Evolutionary conservation across 2,888 invertebrate genomes (phyloP).

Genomic region (Pandemis corylana): DNA sequence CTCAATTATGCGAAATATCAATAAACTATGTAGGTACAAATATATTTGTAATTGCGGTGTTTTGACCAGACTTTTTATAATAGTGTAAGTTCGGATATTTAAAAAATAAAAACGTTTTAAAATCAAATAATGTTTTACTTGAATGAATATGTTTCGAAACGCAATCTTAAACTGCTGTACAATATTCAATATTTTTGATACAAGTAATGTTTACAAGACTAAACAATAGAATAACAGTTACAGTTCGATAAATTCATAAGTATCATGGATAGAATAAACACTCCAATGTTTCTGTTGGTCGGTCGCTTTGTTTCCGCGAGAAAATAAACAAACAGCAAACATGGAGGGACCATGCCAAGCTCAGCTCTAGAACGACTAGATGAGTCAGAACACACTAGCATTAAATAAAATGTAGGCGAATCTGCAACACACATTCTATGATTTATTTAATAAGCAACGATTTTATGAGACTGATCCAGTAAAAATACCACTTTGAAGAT

Average conservation of each 20-base stretch:
- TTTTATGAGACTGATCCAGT: too few species aligned
- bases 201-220: background rate
- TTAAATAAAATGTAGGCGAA: too few species aligned
- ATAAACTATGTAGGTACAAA: background rate
- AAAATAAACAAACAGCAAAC: constrained; percentile 1
- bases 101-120: background rate
- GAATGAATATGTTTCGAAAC: background rate
- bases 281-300: background rate
- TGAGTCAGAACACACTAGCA: background rate
- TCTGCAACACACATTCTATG: too few species aligned
- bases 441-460: too few species aligned
- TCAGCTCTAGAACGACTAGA: background rate
- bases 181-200: background rate
- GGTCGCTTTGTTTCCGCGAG: background rate
- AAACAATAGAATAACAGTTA: too few species aligned
- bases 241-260: background rate
- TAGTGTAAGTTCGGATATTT: too few species aligned
- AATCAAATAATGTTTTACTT: background rate
- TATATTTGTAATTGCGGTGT: too few species aligned
- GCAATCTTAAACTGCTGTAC: background rate
- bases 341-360: background rate
- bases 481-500: too few species aligned
- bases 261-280: background rate
- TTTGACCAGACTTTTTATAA: background rate
- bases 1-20: background rate